A percentile compares a stretch with the other conserved stretches of the same genome.
Evolutionary conservation across 2,113 vertebrate species (phyloP).

Genomic region (Erinaceus europaeus): DNA sequence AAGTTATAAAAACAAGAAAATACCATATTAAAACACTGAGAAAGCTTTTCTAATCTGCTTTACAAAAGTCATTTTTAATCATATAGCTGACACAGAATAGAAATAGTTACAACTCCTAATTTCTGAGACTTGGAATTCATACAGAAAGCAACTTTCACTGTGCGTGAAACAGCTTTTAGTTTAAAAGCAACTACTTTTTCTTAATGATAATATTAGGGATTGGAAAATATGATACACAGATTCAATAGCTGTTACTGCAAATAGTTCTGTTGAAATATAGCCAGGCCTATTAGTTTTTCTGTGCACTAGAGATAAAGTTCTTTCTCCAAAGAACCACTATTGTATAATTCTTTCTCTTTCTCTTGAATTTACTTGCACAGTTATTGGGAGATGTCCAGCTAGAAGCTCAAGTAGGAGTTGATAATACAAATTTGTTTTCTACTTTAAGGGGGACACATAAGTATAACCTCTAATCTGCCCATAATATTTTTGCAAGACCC

Average conservation of each 20-base stretch:
- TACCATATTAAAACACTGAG: neutral
- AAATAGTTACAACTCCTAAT: neutral
- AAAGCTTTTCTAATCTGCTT: neutral
- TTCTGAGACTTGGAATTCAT: neutral
- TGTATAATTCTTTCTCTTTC: neutral
- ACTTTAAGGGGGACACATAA: no score
- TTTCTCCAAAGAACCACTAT: neutral
- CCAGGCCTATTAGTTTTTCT: neutral
- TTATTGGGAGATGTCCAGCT: neutral
- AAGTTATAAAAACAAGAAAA: neutral
- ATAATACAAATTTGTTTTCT: no score
- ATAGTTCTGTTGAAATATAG: slow-evolving; percentile 29
- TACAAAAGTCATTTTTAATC: neutral
- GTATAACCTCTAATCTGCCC: no score
- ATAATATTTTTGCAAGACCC: no score
- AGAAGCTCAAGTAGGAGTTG: neutral
- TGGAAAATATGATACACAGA: neutral
- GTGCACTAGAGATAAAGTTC: neutral
- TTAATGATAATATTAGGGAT: neutral
- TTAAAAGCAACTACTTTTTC: slow-evolving; percentile 29
- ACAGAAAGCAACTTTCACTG: neutral
- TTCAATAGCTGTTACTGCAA: neutral
- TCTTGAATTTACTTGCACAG: neutral
- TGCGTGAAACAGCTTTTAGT: neutral
- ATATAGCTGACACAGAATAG: neutral